Percentiles rank a stretch among this genome's conserved stretches.
Evolutionary conservation across 2,797 vertebrate species (phyloP).

Genomic region (Apogon hyalosoma): DNA sequence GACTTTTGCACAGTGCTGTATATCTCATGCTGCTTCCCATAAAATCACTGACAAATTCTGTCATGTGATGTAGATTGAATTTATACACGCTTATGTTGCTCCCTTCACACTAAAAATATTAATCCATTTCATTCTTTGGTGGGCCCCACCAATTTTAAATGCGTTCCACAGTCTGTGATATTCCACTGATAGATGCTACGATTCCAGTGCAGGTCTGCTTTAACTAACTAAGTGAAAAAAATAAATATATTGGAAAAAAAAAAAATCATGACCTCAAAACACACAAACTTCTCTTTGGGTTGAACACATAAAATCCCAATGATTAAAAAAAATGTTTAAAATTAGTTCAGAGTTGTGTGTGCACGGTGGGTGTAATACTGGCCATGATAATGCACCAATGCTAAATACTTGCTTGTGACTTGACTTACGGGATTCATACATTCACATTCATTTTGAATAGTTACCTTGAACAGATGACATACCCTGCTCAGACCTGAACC

Average conservation of each 20-base stretch:
- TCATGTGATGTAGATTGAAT: too few relatives aligned
- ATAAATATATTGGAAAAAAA: neutral
- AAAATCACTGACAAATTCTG: too few relatives aligned
- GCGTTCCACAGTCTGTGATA: too few relatives aligned
- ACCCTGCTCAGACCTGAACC: neutral
- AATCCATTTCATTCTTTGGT: too few relatives aligned
- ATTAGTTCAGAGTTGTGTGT: constrained; percentile 43
- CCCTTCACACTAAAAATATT: too few relatives aligned
- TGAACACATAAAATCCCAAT: constrained; percentile 57
- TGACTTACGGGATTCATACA: neutral
- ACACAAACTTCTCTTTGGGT: constrained; percentile 57
- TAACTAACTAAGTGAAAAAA: too few relatives aligned
- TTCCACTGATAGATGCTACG: constrained; percentile 18
- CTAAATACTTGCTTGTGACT: neutral
- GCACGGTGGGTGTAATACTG: neutral
- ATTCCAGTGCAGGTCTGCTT: too few relatives aligned
- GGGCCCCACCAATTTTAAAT: too few relatives aligned
- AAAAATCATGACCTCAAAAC: constrained; percentile 7
- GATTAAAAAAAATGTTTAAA: constrained; percentile 33
- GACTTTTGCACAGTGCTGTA: too few relatives aligned
- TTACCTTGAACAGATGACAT: neutral
- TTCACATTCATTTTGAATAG: constrained; percentile 1
- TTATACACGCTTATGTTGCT: too few relatives aligned
- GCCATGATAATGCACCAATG: neutral
- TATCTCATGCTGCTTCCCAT: too few relatives aligned